phyloP scores from a whole-genome alignment of 1,140 invertebrate species.

The Ephestia elutella region DNA sequence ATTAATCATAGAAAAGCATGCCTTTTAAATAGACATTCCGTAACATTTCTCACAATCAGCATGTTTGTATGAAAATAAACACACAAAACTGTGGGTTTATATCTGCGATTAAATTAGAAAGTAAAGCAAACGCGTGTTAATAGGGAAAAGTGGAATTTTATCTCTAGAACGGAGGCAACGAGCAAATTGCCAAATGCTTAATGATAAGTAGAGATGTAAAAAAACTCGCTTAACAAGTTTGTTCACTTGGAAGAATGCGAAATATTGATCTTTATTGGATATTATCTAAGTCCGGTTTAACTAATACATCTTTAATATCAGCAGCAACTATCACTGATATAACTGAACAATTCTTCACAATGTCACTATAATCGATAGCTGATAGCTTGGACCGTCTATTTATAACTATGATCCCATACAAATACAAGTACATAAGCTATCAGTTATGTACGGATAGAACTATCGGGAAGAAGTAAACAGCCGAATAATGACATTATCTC shows the following conservation, averaged over 20 bases:
- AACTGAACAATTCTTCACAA: constrained; percentile 5
- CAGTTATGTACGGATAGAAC: constrained; percentile 8
- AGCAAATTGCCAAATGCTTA: constrained; percentile 20
- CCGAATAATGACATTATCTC: constrained; percentile 34
- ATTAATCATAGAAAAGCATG: no score
- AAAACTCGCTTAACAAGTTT: constrained; percentile 30
- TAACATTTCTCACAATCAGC: no score
- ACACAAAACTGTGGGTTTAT: background rate
- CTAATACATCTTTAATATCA: background rate
- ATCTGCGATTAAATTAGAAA: constrained; percentile 8
- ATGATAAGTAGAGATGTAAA: constrained; percentile 15
- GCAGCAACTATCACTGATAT: constrained; percentile 12
- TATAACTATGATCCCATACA: constrained; percentile 6
- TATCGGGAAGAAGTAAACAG: constrained; percentile 41
- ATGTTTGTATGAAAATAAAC: background rate
- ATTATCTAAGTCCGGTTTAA: constrained; percentile 23
- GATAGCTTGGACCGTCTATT: background rate
- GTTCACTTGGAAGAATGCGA: constrained; percentile 25
- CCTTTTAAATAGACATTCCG: no score
- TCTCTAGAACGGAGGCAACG: background rate
- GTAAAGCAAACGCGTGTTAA: constrained; percentile 1
- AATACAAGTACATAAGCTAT: constrained; percentile 2
- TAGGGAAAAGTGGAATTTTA: background rate
- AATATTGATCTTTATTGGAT: constrained; percentile 21
- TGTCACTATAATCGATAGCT: constrained; percentile 13